A percentile compares a stretch with the other conserved stretches of the same genome.
These are phyloP conservation scores for Girardinus metallicus DNA, from an alignment of 2,797 vertebrate genomes.

Conservation along the genomic window DNA sequence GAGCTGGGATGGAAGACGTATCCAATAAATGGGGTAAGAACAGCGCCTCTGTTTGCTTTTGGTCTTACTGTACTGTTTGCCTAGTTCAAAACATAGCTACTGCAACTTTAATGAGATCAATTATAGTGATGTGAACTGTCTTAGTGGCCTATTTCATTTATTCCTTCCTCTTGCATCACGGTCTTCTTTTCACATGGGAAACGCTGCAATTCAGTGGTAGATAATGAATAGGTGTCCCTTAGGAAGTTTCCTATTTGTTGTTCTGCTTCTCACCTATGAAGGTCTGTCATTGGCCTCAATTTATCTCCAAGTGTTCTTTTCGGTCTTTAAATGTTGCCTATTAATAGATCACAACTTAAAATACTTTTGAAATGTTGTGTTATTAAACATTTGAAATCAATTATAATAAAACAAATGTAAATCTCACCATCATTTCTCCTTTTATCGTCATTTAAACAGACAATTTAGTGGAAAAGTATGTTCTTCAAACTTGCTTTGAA, in stretches of 20 bases:
- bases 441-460: not conserved
- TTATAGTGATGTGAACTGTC: conserved; percentile 39
- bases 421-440: not conserved
- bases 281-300: conserved; percentile 30
- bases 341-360: not conserved
- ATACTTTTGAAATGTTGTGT: not conserved
- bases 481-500: not conserved
- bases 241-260: conserved; percentile 28
- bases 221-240: conserved; percentile 56
- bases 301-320: conserved; percentile 22
- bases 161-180: conserved; percentile 34
- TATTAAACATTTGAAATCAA: not conserved
- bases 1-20: conserved; percentile 97
- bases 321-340: conserved; percentile 8
- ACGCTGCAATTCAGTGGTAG: conserved; percentile 38
- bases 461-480: not conserved
- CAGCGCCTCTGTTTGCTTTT: conserved; percentile 15
- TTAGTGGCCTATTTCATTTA: conserved; percentile 31
- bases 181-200: conserved; percentile 34
- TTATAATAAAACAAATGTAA: not conserved
- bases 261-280: conserved; percentile 19
- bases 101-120: conserved; percentile 34
- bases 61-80: conserved; percentile 8
- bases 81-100: conserved; percentile 26
- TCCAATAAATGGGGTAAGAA: conserved; percentile 95